Base-by-base conservation (phyloP, 2,113 vertebrate genomes). In the Abramis brama region DNA sequence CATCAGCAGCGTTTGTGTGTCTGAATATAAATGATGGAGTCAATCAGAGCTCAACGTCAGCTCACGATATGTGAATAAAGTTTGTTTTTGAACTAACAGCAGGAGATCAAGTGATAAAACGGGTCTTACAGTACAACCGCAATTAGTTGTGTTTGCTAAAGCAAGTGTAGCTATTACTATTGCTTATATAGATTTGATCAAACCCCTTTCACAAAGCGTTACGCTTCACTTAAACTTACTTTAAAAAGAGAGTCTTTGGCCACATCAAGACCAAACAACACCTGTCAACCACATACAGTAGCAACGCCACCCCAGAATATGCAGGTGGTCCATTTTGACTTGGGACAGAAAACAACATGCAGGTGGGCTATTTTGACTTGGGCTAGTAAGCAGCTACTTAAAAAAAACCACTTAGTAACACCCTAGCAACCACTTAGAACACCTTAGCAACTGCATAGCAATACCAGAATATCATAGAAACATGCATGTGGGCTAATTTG, bases 1-100 rank as follows among this genome's bases (percentile, higher is more conserved):
- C 84, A 86, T 86, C 84, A 86, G 52, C 25, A 11, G 57, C 25
- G 9, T 45, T 85, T 85, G 66, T 85, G 60, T 71, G 62, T 25
- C 12, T 80, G 76, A 79, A 79, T 79, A 71, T 85, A 47, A 60
- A 70, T 59, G 15, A 64, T 47, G 43, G n/a, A 75, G 71, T 71
- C 73, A 76, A 76, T 84, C 82, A 50, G 70, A 59, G 82, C 45
- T 75, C 82, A 47, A n/a, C 47, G 5, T 64, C 70, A 84, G 82
- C 55, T 60, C 15, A 23, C 21, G 17, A n/a, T 33, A n/a, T 21
- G 43, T 47, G 23, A 74, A 47, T 12, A 15, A 74, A 74, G 71
- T 62, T 30, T 62, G 33, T 79, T 39, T 60, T 23, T 79, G 21
- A 62, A 62, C 55, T 57, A 47, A 43, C 59, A 80, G 36, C 79